Conservation (phyloP, 2,113 vertebrate species). For the Malurus elegans region DNA sequence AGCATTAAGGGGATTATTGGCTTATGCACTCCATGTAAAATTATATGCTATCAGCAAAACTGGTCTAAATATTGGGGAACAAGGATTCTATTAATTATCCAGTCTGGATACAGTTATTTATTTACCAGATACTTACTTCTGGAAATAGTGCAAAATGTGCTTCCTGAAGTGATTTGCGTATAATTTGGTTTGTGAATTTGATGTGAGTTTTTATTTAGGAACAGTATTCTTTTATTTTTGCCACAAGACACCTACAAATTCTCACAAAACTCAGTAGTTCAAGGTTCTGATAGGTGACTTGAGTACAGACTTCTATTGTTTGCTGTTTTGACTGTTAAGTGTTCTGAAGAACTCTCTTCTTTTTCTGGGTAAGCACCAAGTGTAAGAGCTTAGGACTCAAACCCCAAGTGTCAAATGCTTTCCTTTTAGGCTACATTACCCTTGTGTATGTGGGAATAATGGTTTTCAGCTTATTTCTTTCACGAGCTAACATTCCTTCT, state of each 20-base stretch:
- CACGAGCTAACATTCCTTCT: neutral
- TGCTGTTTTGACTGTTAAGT: neutral
- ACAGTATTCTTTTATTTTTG: neutral
- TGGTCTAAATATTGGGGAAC: neutral
- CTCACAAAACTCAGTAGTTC: neutral
- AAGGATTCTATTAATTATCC: neutral
- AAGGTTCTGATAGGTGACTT: neutral
- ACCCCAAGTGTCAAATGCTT: neutral
- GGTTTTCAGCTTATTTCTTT: neutral
- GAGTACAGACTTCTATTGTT: neutral
- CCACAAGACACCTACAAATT: neutral
- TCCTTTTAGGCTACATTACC: neutral
- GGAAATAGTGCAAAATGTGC: neutral
- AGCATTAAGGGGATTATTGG: neutral
- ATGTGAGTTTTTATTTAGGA: neutral
- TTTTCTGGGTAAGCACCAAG: neutral
- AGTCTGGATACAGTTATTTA: neutral
- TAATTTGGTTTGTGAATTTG: neutral
- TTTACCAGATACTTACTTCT: neutral
- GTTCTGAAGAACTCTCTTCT: neutral
- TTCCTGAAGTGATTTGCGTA: neutral
- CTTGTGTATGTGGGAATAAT: neutral
- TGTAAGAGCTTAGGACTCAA: neutral
- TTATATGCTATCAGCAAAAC: neutral
- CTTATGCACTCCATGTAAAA: neutral